Evolutionary conservation across 2,113 vertebrate species (phyloP), one percentile per base, ranked within the genome.

Genomic region (Boulengeromyrus knoepffleri): DNA sequence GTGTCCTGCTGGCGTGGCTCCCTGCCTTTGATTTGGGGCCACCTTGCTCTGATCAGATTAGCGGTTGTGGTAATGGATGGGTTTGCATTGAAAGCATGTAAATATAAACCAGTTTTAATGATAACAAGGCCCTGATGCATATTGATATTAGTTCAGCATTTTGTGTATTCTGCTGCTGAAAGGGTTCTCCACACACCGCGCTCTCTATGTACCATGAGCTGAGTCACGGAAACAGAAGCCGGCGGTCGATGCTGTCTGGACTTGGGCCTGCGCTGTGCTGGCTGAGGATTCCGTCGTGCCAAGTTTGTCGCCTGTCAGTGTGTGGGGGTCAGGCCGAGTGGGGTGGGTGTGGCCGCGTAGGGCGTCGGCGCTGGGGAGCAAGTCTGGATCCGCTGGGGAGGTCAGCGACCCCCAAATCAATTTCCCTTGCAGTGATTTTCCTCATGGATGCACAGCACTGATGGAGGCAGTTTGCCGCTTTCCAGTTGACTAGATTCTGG

Each of bases 361-460:
- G 74, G 53, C 92, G 91, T 91, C 0, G 91, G 92, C 93, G 36
- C 92, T 89, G 89, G 91, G 84, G 93, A 88, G 88, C 90, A 89
- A 91, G 87, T 92, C 47, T 88, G 90, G 46, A 91, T 85, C 89
- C 94, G 56, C 93, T 91, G 91, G 74, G 45, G 53, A 89, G 93
- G 93, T 95, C 89, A 89, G 66, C 93, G 95, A 95, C 93, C 92
- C 93, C 93, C 92, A 96, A 96, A 97, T 96, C 95, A 95, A 93
- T 96, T 96, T 94, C 96, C 91, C 58, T 90, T 86, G 91, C 92
- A 92, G 91, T 94, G 94, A 94, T 96, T 97, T 97, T 97, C 94
- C 93, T 90, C 95, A 95, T 95, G 94, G 89, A 94, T 96, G 93
- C 92, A 95, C 94, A 93, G 88, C 92, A 88, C 47, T 91, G 92